A percentile compares a stretch with the other conserved stretches of the same genome.
Conservation (phyloP, 2,113 vertebrate species). For the Cebus imitator region DNA sequence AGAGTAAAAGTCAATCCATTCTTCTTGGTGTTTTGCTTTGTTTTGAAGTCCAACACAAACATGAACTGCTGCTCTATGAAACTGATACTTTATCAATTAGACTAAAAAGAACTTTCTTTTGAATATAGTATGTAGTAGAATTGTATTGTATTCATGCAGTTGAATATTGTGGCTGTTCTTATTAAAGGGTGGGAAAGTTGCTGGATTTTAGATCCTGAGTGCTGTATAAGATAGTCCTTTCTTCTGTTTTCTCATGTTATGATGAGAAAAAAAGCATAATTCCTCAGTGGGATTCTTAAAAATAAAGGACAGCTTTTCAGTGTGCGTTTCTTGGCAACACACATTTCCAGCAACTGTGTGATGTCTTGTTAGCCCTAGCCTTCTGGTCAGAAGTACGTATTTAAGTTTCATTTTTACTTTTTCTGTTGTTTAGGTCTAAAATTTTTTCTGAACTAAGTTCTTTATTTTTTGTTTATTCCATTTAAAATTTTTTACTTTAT, state of each 20-base stretch:
- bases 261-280: not conserved
- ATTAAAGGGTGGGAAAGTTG: not conserved
- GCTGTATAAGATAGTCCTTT: not conserved
- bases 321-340: not conserved
- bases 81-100: not conserved
- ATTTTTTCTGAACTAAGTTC: not conserved
- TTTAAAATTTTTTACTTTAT: no score
- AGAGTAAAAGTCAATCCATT: not conserved
- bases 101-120: not conserved
- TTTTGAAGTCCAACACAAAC: not conserved
- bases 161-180: not conserved
- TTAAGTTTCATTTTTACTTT: constrained; percentile 28
- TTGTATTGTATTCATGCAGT: not conserved
- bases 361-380: not conserved
- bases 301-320: not conserved
- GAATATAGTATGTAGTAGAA: not conserved
- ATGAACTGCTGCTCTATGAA: not conserved
- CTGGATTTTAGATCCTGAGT: constrained; percentile 26
- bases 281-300: not conserved
- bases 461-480: no score
- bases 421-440: not conserved
- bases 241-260: not conserved
- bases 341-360: not conserved
- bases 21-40: not conserved
- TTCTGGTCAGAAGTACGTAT: not conserved